Percentiles rank a stretch among this genome's conserved stretches.
Conservation (phyloP, 2,888 invertebrate genomes). For the Heteromurus nitidus region DNA sequence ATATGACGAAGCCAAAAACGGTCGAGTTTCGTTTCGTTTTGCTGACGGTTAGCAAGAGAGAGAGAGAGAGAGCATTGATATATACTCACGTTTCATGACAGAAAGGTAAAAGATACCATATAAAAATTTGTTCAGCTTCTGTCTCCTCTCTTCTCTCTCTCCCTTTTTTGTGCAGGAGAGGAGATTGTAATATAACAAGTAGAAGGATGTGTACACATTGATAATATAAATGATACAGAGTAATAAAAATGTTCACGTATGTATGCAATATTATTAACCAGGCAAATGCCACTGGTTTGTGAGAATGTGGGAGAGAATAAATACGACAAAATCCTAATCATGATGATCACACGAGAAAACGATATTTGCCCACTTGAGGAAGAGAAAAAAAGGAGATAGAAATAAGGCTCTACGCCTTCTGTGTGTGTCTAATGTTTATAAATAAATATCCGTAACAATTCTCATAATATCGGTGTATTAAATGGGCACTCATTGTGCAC, state of each 20-base stretch:
- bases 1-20: conserved; percentile 58
- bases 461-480: conserved; percentile 7
- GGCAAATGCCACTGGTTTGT: neutral
- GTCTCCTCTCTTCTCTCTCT: neutral
- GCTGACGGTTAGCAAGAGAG: neutral
- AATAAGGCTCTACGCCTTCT: conserved; percentile 36
- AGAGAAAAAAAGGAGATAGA: conserved; percentile 11
- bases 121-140: conserved; percentile 57
- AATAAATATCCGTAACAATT: conserved; percentile 55
- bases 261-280: neutral
- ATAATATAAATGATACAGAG: neutral
- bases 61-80: conserved; percentile 2
- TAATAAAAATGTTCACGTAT: neutral
- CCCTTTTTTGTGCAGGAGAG: neutral
- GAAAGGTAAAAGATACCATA: conserved; percentile 49
- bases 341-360: conserved; percentile 39
- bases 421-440: conserved; percentile 49
- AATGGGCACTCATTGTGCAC: neutral
- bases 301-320: conserved; percentile 8
- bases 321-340: conserved; percentile 35
- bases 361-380: conserved; percentile 48
- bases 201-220: neutral
- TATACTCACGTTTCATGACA: conserved; percentile 55
- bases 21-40: conserved; percentile 22
- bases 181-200: neutral